Base-by-base conservation (phyloP, 30 jellyfish, hydroid and myxozoan genomes). In the Aurelia sp. region DNA sequence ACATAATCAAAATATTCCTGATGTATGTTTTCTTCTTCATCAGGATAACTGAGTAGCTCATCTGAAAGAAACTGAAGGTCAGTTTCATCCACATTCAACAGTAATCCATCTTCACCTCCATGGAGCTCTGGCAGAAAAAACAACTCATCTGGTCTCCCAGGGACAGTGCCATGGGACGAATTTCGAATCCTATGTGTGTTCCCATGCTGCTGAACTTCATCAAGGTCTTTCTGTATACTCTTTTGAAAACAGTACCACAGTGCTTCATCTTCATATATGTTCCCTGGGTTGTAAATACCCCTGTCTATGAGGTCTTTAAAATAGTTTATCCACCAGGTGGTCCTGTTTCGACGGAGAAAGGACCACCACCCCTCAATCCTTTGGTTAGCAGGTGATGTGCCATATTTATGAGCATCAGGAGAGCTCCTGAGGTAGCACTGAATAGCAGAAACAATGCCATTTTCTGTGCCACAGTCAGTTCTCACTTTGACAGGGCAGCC, bases 301-400 rank as follows among this genome's bases (percentile, higher is more conserved):
- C 52, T 31, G 1, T 47, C 86, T 0, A 17, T 44, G 13, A 74
- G 79, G 44, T 74, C 86, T 52, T 47, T 47, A 55, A 74, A 74
- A 52, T 15, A 74, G 19, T 74, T 50, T 11, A 47, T 47, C 86
- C 77, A 50, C 86, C 86, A 74, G 13, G 86, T n/a, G 50, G 81
- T 18, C 12, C 79, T 16, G 19, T 31, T 47, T 27, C 79, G 1
- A 13, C 79, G 18, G 13, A 40, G 30, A n/a, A 18, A 19, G 15
- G 86, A 74, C 86, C 86, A 74, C 86, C 86, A 74, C 30, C 48
- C 79, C 50, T 74, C 86, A n/a, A 74, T 74, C 19, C 86, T 47
- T 52, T 74, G 86, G 30, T 74, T 74, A 18, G 67, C 48, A 10
- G 79, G 37, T 15, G 86, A 74, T 18, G 21, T 27, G 1, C 51